Percentiles rank a stretch among this genome's conserved stretches.
phyloP scores from a whole-genome alignment of 2,797 vertebrate genomes.

The Arctocebus calabarensis region DNA sequence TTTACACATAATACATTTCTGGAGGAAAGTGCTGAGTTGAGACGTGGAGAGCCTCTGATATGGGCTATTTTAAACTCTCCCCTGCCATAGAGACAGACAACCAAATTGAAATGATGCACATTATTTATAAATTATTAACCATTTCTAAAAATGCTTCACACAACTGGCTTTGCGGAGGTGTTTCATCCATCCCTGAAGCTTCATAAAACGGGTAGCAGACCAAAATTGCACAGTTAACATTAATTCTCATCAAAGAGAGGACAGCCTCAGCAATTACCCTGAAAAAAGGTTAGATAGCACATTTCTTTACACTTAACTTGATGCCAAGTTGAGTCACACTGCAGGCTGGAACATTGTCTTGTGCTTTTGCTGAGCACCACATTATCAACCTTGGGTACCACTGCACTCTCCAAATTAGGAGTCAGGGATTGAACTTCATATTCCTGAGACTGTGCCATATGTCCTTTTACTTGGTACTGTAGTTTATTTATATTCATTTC shows the following conservation, averaged over 20 bases:
- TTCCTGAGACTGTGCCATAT: background rate
- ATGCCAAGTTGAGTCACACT: constrained; percentile 38
- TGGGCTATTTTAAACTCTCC: constrained; percentile 52
- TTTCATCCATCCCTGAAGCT: constrained; percentile 45
- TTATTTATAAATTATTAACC: constrained; percentile 84
- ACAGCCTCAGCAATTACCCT: constrained; percentile 45
- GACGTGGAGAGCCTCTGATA: constrained; percentile 46
- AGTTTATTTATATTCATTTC: background rate
- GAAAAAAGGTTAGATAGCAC: constrained; percentile 74
- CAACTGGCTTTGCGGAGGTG: constrained; percentile 26
- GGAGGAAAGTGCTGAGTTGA: constrained; percentile 38
- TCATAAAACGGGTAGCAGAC: constrained; percentile 61
- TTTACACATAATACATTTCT: constrained; percentile 54
- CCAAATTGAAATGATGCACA: constrained; percentile 66
- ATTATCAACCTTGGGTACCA: background rate
- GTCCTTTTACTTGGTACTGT: background rate
- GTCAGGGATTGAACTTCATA: background rate
- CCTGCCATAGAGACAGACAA: constrained; percentile 63
- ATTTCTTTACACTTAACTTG: constrained; percentile 49
- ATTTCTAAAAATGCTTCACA: constrained; percentile 80
- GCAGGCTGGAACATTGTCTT: background rate
- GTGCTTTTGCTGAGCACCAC: background rate
- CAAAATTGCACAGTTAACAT: constrained; percentile 72
- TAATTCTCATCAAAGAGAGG: constrained; percentile 73
- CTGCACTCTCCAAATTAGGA: background rate